Conservation (phyloP, 2,113 vertebrate species). For the Leptosomus discolor region DNA sequence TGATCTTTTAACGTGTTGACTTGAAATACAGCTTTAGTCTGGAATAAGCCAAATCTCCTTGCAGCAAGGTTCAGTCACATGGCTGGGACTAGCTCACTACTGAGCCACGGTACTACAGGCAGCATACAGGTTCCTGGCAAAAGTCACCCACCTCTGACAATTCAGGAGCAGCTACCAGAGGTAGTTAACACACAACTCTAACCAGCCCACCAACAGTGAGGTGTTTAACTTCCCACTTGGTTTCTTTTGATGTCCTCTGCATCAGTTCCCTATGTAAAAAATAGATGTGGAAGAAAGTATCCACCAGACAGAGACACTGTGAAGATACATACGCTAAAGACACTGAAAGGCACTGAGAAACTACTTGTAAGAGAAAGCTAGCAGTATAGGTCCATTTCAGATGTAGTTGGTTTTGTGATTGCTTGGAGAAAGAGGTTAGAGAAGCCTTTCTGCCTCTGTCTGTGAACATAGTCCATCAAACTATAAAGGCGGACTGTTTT, state of each 20-base stretch:
- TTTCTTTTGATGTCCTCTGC: neutral
- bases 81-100: neutral
- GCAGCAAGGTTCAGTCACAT: neutral
- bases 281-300: neutral
- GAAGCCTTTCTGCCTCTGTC: neutral
- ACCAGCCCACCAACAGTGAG: neutral
- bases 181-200: neutral
- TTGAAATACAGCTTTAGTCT: neutral
- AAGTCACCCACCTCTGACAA: neutral
- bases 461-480: neutral
- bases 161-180: neutral
- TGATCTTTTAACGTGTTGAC: neutral
- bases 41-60: neutral
- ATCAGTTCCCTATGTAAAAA: neutral
- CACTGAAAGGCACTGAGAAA: neutral
- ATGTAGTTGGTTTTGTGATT: neutral
- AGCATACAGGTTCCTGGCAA: neutral
- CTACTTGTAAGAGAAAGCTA: neutral
- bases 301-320: neutral
- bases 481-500: neutral
- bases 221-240: neutral
- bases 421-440: neutral
- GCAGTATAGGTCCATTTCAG: neutral
- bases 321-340: neutral
- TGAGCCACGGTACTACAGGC: neutral